Evolutionary conservation across 2,888 invertebrate genomes (phyloP).

Genomic region (Pharmacophagus antenor): DNA sequence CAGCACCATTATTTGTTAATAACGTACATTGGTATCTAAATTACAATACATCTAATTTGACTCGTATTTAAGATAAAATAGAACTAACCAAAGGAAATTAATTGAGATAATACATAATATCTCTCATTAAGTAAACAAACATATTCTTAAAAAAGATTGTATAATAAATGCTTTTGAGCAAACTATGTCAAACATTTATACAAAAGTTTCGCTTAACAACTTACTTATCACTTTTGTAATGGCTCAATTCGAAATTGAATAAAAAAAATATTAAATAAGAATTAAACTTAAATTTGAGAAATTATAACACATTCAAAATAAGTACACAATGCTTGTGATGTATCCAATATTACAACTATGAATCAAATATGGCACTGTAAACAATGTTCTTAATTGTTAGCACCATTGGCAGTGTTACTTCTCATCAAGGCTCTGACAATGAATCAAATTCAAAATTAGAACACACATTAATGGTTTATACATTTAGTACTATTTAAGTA

Average conservation of each 20-base stretch:
- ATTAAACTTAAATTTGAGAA: background rate
- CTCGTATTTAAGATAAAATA: constrained; percentile 14
- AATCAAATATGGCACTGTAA: constrained; percentile 28
- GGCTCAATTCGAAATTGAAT: constrained; percentile 1
- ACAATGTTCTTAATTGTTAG: background rate
- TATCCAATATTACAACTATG: constrained; percentile 7
- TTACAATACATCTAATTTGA: constrained; percentile 13
- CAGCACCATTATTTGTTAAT: constrained; percentile 35
- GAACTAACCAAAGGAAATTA: constrained; percentile 24
- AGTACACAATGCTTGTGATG: constrained; percentile 30
- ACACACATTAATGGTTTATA: background rate
- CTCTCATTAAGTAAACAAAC: background rate
- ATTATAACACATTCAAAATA: constrained; percentile 12
- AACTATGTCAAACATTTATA: constrained; percentile 24
- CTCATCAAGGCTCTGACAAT: background rate
- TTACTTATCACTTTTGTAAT: constrained; percentile 12
- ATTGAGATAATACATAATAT: constrained; percentile 31
- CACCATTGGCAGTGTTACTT: constrained; percentile 15
- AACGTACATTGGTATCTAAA: constrained; percentile 32
- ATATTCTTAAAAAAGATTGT: background rate
- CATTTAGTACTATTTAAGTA: background rate
- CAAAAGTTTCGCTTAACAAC: constrained; percentile 5
- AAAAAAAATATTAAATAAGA: background rate
- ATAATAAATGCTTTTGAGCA: constrained; percentile 43
- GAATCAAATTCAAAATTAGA: background rate